These are phyloP conservation scores for Redunca redunca DNA, from an alignment of 2,113 vertebrate genomes.

Conservation along the genomic window DNA sequence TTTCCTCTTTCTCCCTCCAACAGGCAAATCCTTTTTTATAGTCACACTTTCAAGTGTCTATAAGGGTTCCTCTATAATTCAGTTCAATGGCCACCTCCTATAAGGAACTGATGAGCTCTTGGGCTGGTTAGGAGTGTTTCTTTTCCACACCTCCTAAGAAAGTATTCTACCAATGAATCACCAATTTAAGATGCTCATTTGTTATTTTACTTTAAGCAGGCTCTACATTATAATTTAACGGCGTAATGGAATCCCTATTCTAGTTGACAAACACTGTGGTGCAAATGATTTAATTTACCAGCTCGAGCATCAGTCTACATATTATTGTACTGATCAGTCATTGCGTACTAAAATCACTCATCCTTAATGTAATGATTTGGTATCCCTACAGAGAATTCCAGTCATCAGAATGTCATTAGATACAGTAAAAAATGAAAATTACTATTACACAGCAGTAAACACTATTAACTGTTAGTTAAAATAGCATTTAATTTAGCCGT, in stretches of 20 bases:
- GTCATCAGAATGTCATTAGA: slow-evolving; percentile 91
- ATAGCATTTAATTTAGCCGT: slow-evolving; percentile 88
- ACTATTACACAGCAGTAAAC: slow-evolving; percentile 89
- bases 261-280: slow-evolving; percentile 80
- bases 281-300: slow-evolving; percentile 86
- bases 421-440: slow-evolving; percentile 92
- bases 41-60: background rate
- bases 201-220: slow-evolving; percentile 78
- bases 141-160: slow-evolving; percentile 29
- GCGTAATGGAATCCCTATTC: slow-evolving; percentile 76
- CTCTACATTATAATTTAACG: slow-evolving; percentile 75
- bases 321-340: slow-evolving; percentile 88
- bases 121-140: background rate
- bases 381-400: slow-evolving; percentile 89
- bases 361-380: slow-evolving; percentile 90
- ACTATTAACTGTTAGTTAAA: slow-evolving; percentile 92
- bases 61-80: background rate
- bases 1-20: background rate
- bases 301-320: slow-evolving; percentile 81
- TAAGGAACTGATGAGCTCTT: background rate
- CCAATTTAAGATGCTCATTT: slow-evolving; percentile 73
- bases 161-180: slow-evolving; percentile 53
- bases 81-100: background rate
- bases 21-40: background rate
- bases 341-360: slow-evolving; percentile 88